These are phyloP conservation scores for Drosophila triauraria DNA, from an alignment of 1,140 invertebrate genomes.

Conservation along the genomic window DNA sequence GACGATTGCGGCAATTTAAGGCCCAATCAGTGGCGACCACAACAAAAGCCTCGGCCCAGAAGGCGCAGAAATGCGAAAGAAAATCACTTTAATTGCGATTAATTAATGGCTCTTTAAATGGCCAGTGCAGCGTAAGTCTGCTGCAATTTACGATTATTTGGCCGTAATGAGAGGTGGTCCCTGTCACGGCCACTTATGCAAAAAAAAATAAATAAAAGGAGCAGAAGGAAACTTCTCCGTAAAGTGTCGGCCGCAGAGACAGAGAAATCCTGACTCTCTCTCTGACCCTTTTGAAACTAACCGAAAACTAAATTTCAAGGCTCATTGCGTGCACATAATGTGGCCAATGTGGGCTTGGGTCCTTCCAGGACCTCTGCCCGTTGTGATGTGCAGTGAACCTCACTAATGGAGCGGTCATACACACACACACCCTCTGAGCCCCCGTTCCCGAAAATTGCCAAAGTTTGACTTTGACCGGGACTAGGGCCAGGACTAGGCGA, in stretches of 20 bases:
- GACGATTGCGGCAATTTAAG: constrained; percentile 57
- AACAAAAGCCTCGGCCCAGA: constrained; percentile 30
- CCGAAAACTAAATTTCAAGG: constrained; percentile 83
- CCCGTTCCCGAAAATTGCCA: constrained; percentile 25
- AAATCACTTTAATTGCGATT: constrained; percentile 82
- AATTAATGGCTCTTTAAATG: constrained; percentile 79
- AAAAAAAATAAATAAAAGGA: constrained; percentile 38
- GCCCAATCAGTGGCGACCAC: constrained; percentile 60
- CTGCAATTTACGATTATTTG: constrained; percentile 41
- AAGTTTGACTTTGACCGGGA: constrained; percentile 67
- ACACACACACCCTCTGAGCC: constrained; percentile 35
- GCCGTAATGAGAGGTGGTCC: constrained; percentile 31
- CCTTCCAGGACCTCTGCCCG: constrained; percentile 18
- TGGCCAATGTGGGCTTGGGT: constrained; percentile 70
- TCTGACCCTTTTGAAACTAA: constrained; percentile 66
- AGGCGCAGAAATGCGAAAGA: constrained; percentile 17
- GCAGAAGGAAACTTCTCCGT: constrained; percentile 19
- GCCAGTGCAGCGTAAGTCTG: constrained; percentile 37
- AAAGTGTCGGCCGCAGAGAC: constrained; percentile 62
- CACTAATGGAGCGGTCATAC: constrained; percentile 75
- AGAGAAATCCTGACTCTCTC: constrained; percentile 21
- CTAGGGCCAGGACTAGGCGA: constrained; percentile 8
- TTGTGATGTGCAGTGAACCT: constrained; percentile 73
- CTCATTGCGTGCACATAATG: constrained; percentile 82
- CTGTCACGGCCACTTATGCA: constrained; percentile 64